Percentiles rank a stretch among this genome's conserved stretches.
phyloP scores from a whole-genome alignment of 2,113 vertebrate species.

The Macquaria australasica region DNA sequence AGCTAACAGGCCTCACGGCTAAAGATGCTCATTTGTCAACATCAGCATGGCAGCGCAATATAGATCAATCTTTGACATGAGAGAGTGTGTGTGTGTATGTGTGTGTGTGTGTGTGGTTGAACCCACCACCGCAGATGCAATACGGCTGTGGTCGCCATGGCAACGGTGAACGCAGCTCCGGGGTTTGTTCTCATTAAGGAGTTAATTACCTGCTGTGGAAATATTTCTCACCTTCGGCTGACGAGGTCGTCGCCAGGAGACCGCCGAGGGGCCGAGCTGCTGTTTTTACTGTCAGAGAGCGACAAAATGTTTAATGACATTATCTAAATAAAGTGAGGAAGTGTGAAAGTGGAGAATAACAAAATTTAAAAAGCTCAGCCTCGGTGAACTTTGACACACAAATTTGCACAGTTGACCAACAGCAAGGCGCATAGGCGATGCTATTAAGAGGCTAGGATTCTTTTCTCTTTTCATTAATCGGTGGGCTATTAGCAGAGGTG shows the following conservation, averaged over 20 bases:
- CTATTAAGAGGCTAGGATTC: too few species aligned
- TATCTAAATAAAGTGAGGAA: background rate
- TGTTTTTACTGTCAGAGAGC: background rate
- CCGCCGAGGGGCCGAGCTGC: background rate
- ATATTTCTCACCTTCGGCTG: constrained; percentile 52
- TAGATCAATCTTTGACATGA: constrained; percentile 51
- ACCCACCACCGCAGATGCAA: background rate
- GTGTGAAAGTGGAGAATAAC: background rate
- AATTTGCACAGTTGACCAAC: too few species aligned
- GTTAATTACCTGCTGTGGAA: constrained; percentile 69
- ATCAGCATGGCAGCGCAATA: constrained; percentile 44
- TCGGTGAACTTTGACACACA: too few species aligned
- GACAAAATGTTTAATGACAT: background rate
- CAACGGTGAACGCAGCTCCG: constrained; percentile 41
- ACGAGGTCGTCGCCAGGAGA: constrained; percentile 37
- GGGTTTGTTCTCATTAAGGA: constrained; percentile 59
- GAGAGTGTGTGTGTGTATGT: background rate
- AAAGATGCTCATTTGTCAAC: constrained; percentile 73
- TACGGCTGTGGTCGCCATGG: constrained; percentile 51
- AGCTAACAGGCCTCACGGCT: constrained; percentile 28
- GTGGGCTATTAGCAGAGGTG: too few species aligned
- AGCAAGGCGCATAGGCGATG: too few species aligned
- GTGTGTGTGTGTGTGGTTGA: background rate
- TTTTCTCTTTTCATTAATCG: too few species aligned
- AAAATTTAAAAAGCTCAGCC: too few species aligned